These are phyloP conservation scores for Meghimatium bilineatum DNA, from an alignment of 2,888 invertebrate genomes.

Conservation along the genomic window DNA sequence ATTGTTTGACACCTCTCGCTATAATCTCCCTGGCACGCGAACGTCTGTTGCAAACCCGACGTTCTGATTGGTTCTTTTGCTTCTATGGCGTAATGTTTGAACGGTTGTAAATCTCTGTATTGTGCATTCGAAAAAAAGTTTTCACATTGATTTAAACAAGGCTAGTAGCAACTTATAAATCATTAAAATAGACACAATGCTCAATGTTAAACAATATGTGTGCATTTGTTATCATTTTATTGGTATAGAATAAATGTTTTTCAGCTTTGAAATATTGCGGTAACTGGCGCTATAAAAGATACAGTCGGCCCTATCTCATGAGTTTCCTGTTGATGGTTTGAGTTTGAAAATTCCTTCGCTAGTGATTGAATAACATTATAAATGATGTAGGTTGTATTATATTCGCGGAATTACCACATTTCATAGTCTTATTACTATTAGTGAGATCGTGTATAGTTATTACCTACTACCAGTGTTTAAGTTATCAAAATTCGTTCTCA, in stretches of 20 bases:
- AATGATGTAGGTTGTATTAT: no score
- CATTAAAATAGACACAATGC: not conserved
- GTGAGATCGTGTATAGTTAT: no score
- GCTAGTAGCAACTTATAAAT: not conserved
- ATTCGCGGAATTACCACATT: no score
- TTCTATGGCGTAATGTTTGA: slow-evolving; percentile 25
- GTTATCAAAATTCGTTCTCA: no score
- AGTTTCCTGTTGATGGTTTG: not conserved
- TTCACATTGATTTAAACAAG: not conserved
- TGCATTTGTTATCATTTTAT: not conserved
- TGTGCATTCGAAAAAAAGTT: slow-evolving; percentile 11
- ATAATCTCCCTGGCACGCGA: not conserved
- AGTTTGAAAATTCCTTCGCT: no score
- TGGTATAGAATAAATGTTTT: not conserved
- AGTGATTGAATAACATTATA: no score
- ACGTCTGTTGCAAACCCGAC: not conserved
- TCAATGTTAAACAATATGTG: not conserved
- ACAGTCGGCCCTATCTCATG: no score
- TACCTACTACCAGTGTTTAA: no score
- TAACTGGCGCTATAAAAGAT: slow-evolving; percentile 16
- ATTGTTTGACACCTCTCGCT: no score
- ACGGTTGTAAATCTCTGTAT: not conserved
- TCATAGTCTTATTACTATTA: no score
- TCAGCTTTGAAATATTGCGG: not conserved
- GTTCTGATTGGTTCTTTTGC: slow-evolving; percentile 23